phyloP scores from a whole-genome alignment of 2,888 invertebrate genomes.

The Ormyrus thymus region DNA sequence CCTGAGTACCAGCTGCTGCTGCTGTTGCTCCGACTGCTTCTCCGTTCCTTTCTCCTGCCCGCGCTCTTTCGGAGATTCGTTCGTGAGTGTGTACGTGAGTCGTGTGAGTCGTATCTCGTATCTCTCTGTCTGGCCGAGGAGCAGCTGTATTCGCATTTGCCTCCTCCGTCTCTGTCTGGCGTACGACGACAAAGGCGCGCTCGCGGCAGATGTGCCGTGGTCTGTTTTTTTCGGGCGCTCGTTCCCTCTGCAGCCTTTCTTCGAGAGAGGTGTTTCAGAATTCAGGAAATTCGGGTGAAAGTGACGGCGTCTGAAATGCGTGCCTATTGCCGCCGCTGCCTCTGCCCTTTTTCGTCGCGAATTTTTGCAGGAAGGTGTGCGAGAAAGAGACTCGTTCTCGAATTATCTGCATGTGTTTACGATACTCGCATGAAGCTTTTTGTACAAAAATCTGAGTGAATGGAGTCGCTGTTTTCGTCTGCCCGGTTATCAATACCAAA shows the following conservation, averaged over 20 bases:
- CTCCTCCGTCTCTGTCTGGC: slow-evolving; percentile 8
- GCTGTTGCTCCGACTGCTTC: neutral
- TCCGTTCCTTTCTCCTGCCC: slow-evolving; percentile 16
- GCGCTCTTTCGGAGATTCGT: too few species aligned
- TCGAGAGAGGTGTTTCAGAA: slow-evolving; percentile 2
- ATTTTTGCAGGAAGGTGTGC: too few species aligned
- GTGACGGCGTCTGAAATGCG: slow-evolving; percentile 17
- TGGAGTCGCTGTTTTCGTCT: slow-evolving; percentile 2
- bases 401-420: neutral
- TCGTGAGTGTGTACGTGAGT: too few species aligned
- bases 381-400: neutral
- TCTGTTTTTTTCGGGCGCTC: slow-evolving; percentile 16
- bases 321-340: too few species aligned
- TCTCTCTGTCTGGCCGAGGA: neutral
- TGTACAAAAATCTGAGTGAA: neutral
- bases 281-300: slow-evolving; percentile 45
- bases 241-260: neutral
- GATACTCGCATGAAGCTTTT: neutral
- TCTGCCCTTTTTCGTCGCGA: slow-evolving; percentile 16
- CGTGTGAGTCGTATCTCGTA: neutral
- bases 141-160: too few species aligned
- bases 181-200: too few species aligned
- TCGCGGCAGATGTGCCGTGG: neutral
- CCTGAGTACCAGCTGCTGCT: slow-evolving; percentile 12
- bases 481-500: slow-evolving; percentile 23